These are phyloP conservation scores for Tyto alba DNA, from an alignment of 2,113 vertebrate genomes.

Conservation along the genomic window DNA sequence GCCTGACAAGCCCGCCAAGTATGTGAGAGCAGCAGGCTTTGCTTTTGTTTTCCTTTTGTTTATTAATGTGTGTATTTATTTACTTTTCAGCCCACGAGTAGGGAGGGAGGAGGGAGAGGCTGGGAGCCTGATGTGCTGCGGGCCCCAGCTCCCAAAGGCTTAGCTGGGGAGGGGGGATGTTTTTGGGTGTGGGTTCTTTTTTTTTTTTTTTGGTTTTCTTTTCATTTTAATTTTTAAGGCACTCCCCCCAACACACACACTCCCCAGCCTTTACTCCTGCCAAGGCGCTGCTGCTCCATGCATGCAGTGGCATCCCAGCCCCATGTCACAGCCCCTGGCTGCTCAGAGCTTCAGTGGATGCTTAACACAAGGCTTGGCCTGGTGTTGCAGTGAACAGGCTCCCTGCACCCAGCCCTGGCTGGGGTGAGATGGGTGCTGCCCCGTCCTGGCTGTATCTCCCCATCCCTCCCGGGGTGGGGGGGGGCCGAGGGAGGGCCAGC, in stretches of 20 bases:
- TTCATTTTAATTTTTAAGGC: not conserved
- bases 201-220: not conserved
- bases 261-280: not conserved
- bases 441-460: not conserved
- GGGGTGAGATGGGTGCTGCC: not conserved
- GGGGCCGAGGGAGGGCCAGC: not conserved
- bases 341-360: accelerated
- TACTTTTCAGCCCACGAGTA: constrained; percentile 12
- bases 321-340: not conserved
- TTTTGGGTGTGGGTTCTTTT: no score
- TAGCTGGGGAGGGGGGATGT: no score
- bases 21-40: constrained; percentile 26
- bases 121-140: not conserved
- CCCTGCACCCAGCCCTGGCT: not conserved
- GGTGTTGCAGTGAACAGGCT: not conserved
- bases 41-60: constrained; percentile 47
- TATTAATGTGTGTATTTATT: constrained; percentile 36
- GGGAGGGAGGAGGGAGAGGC: not conserved
- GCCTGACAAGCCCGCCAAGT: not conserved
- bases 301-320: not conserved
- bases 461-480: accelerated
- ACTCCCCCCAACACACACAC: not conserved
- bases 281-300: not conserved
- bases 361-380: not conserved
- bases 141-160: accelerated